A percentile compares a stretch with the other conserved stretches of the same genome.
Conservation (phyloP, 2,888 invertebrate species). For the Macrosiphum euphorbiae region DNA sequence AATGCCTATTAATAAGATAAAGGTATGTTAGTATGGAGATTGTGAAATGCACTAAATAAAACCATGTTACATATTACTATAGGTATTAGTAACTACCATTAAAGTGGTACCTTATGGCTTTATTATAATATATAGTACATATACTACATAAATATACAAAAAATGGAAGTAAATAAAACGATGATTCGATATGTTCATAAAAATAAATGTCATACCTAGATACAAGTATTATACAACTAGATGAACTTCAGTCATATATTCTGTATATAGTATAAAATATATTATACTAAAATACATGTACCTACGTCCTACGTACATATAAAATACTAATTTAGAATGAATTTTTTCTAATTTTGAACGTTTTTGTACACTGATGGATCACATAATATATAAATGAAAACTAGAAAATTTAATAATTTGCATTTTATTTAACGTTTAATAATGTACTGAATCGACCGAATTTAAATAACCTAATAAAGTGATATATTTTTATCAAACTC, state of each 20-base stretch:
- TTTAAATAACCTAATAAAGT: neutral
- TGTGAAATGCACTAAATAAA: no score
- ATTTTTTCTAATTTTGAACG: conserved; percentile 3
- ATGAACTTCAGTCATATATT: neutral
- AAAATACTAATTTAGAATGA: no score
- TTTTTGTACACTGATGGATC: neutral
- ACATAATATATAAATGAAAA: neutral
- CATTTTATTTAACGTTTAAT: neutral
- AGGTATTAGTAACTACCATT: no score
- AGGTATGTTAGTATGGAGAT: neutral
- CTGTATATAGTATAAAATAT: neutral
- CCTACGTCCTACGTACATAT: neutral
- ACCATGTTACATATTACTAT: no score
- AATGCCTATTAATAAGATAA: neutral
- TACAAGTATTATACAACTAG: no score
- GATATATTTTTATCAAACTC: neutral
- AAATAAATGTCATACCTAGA: neutral
- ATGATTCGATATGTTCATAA: neutral
- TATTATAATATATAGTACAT: no score
- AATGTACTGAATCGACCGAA: neutral
- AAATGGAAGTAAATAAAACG: neutral
- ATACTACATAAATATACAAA: neutral
- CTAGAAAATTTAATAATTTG: neutral
- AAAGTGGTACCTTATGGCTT: no score
- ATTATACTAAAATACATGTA: neutral